Base-by-base conservation (phyloP, 2,797 vertebrate species). In the Diplodus sargus region DNA sequence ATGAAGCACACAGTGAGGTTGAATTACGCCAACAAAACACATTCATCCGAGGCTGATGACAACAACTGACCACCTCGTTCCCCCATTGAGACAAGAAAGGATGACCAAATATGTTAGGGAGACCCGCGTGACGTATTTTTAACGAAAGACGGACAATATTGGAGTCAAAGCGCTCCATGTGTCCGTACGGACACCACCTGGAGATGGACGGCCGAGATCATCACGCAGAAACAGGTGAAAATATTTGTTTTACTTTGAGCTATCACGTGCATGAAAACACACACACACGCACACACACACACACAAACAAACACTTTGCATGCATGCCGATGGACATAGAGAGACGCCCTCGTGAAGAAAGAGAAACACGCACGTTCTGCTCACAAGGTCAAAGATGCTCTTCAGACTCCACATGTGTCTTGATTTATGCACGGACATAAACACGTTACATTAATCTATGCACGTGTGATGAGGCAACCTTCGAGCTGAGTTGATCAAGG, bases 341-440 rank as follows among this genome's bases (percentile, higher is more conserved):
- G 43, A 60, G 15, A 53, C 54, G 53, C 11, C 13, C 12, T 42
- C 57, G 30, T 48, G 20, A 42, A 54, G 43, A 58, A 42, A 43
- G 20, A 49, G 39, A 20, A 54, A 51, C 59, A 48, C 68, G 57
- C 52, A 51, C 59, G 66, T 52, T 62, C 22, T 54, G 42, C 4
- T 45, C 16, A 56, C 76, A 79, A 87, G 74, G 76, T 89, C 78
- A 84, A 63, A 79, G 66, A 69, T 7, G 56, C 43, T 69, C 22
- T 64, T 63, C 63, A 5, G 70, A 78, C 39, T 68, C 48, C 62
- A 79, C 56, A n/a, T 43, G 75, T 23, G 62, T 74, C 25, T 77
- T 11, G 25, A 57, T 81, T 70, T 43, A 49, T 58, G 53, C 3
- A 0, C 57, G 58, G 47, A 74, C 51, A 49, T 67, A 53, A 78